Conservation (phyloP, 2,797 vertebrate genomes). For the Channa striata region DNA sequence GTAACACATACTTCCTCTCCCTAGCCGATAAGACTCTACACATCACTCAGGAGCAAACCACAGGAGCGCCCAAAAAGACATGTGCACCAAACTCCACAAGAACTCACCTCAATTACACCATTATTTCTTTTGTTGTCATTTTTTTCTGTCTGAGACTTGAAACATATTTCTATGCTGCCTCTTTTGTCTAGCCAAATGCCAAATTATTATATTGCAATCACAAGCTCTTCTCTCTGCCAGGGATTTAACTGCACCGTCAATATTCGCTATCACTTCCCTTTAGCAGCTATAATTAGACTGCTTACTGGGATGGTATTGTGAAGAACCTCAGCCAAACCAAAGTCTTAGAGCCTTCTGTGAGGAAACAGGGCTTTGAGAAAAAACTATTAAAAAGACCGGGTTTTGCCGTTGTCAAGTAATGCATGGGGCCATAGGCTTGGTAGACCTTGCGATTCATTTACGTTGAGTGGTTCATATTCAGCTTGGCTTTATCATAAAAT, state of each 20-base stretch:
- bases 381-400: constrained; percentile 52
- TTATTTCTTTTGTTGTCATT: constrained; percentile 60
- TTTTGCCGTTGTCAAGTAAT: constrained; percentile 40
- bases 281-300: constrained; percentile 69
- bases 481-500: constrained; percentile 29
- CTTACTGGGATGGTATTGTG: constrained; percentile 56
- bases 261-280: constrained; percentile 65
- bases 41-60: constrained; percentile 59
- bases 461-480: constrained; percentile 30
- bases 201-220: constrained; percentile 69
- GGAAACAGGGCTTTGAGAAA: constrained; percentile 35
- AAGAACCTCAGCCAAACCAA: constrained; percentile 60
- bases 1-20: constrained; percentile 66
- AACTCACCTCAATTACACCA: constrained; percentile 62
- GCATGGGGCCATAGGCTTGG: constrained; percentile 10
- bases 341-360: constrained; percentile 35
- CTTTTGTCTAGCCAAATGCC: constrained; percentile 62
- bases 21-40: constrained; percentile 62
- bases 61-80: constrained; percentile 8
- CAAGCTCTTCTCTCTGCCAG: constrained; percentile 58
- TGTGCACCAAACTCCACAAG: constrained; percentile 40
- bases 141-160: constrained; percentile 51
- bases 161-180: constrained; percentile 49
- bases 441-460: constrained; percentile 26
- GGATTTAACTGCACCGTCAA: constrained; percentile 70